Conservation (phyloP, 2,113 vertebrate genomes). For the Phrynocephalus versicolor region DNA sequence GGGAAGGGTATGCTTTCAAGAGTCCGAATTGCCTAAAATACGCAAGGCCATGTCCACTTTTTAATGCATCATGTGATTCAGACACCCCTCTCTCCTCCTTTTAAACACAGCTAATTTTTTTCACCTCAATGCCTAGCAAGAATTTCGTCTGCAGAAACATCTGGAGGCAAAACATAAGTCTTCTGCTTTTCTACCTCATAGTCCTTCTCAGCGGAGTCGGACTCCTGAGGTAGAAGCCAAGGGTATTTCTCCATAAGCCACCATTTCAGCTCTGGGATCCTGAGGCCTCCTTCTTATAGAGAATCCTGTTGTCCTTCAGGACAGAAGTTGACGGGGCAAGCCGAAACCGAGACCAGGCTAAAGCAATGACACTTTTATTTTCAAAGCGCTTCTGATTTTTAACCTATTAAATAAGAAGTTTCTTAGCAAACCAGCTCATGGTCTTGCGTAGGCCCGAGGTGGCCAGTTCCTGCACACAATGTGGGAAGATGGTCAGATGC, state of each 20-base stretch:
- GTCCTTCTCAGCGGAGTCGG: not conserved
- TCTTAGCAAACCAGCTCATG: not conserved
- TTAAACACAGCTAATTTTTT: not conserved
- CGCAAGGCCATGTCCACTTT: not conserved
- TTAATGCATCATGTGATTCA: no score
- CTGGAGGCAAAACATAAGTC: no score
- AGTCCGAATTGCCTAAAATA: not conserved
- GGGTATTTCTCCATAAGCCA: not conserved
- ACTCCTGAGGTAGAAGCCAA: not conserved
- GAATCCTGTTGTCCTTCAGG: no score
- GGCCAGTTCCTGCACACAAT: not conserved
- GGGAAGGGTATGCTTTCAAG: accelerated
- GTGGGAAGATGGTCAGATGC: not conserved
- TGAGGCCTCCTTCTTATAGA: not conserved
- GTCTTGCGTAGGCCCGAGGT: not conserved
- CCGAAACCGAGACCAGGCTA: not conserved
- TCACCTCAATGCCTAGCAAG: not conserved
- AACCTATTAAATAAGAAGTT: not conserved
- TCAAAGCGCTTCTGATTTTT: not conserved
- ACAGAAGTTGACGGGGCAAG: not conserved
- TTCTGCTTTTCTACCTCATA: not conserved
- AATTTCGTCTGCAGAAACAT: not conserved
- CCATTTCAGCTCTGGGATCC: not conserved
- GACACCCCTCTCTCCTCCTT: not conserved
- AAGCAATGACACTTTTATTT: not conserved